Evolutionary conservation across 2,113 vertebrate species (phyloP).

Genomic region (Pomatostomus ruficeps): DNA sequence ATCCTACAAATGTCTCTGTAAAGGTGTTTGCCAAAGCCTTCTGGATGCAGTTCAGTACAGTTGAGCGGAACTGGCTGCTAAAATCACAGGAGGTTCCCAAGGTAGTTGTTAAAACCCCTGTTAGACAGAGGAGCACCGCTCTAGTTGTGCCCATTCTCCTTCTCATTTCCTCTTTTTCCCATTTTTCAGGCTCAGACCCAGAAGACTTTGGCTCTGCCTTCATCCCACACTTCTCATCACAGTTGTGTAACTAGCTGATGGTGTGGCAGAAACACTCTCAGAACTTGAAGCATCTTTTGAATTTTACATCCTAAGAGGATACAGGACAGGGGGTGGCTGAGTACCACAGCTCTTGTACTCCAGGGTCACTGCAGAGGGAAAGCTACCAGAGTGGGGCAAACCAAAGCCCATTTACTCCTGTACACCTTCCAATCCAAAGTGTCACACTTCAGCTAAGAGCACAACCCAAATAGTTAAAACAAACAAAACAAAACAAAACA

Average conservation of each 20-base stretch:
- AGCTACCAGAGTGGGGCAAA: constrained; percentile 48
- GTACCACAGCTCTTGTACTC: neutral
- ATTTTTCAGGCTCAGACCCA: neutral
- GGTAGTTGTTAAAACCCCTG: neutral
- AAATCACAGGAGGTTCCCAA: neutral
- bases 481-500: neutral
- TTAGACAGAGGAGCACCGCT: neutral
- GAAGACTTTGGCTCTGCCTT: neutral
- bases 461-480: constrained; percentile 8
- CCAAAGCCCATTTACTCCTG: constrained; percentile 37
- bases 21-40: neutral
- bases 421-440: neutral
- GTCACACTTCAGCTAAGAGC: constrained; percentile 18
- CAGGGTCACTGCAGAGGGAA: constrained; percentile 33
- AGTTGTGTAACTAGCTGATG: neutral
- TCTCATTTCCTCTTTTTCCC: neutral
- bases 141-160: neutral
- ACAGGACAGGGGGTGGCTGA: neutral
- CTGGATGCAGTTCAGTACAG: neutral
- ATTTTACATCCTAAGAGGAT: neutral
- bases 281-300: neutral
- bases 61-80: neutral
- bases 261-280: neutral
- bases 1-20: neutral
- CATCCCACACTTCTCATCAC: neutral